Percentiles rank a stretch among this genome's conserved stretches.
Conservation (phyloP, 2,797 vertebrate genomes). For the Mormyrus proboscirostris region DNA sequence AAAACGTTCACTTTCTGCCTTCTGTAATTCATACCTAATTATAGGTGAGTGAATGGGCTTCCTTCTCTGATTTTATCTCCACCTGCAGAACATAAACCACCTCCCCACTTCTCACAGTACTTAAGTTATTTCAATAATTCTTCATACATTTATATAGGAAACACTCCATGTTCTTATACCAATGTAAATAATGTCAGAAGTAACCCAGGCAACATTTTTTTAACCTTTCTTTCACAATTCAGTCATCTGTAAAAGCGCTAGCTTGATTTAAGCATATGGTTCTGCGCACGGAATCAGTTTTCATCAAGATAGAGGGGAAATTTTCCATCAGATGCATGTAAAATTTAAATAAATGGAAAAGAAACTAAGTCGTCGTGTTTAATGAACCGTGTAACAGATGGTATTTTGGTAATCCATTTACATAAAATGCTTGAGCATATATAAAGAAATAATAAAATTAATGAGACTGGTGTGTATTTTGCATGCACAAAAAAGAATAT, state of each 20-base stretch:
- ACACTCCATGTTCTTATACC: neutral
- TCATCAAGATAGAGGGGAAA: neutral
- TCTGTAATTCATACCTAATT: neutral
- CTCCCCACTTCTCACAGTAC: neutral
- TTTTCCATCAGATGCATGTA: constrained; percentile 9
- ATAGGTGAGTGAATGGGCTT: neutral
- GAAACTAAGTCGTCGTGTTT: neutral
- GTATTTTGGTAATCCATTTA: constrained; percentile 14
- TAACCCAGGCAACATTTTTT: neutral
- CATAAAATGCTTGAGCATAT: constrained; percentile 5
- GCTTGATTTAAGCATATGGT: neutral
- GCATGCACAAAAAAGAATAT: neutral
- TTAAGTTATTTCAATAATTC: neutral
- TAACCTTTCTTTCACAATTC: neutral
- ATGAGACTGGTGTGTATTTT: neutral
- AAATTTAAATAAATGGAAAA: constrained; percentile 7
- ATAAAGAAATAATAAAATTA: constrained; percentile 14
- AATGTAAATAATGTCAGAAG: neutral
- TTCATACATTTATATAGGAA: neutral
- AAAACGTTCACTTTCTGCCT: neutral
- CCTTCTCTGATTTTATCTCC: neutral
- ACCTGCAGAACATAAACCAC: neutral
- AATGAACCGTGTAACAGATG: constrained; percentile 11
- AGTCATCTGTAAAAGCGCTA: neutral
- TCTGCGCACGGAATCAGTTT: neutral